Base-by-base conservation (phyloP, 2,888 invertebrate species). In the Choristoneura rosaceana region DNA sequence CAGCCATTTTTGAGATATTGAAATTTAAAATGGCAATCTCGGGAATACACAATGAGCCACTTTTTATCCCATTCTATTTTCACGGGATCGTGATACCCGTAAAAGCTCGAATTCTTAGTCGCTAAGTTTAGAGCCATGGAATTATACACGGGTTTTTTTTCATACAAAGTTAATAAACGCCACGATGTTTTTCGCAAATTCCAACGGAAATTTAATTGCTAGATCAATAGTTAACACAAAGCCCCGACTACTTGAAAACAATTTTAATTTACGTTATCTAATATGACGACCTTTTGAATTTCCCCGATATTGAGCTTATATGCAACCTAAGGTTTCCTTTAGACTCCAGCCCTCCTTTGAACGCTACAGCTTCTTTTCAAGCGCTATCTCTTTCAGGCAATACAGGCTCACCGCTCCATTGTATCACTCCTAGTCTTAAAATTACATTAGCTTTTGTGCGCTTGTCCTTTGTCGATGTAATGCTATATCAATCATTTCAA, bases 371-470 rank as follows among this genome's bases (percentile, higher is more conserved):
- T 58, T 52, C 50, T 17, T 52, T 52, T 17, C 50, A 52, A 52
- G 3, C 15, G 58, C 58, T 58, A 58, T 58, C 58, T 58, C 58
- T 58, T 58, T 58, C 58, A 58, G 5, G 33, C 33, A 58, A 17
- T 25, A 55, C 55, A 55, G 17, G 58, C 33, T 25, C 25, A 12
- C 25, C 25, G 15, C 25, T 38, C 38, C 17, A 61, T 61, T 61
- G 61, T 61, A 17, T 5, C 12, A 43, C 43, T 17, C 1, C 12
- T 15, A 43, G 61, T 61, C 61, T 61, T 43, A 61, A 43, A 61
- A 61, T 43, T 41, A 61, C 61, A 61, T 61, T 61, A 61, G 61
- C 61, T 61, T 33, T 61, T 61, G 61, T 61, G 12, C 43, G 15
- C 15, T 17, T 52, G 61, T 43, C 41, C 41, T 17, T 61, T 43